Percentiles rank a stretch among this genome's conserved stretches.
Conservation (phyloP, 35 echinoderm and acorn worm species). For the Acanthaster planci region DNA sequence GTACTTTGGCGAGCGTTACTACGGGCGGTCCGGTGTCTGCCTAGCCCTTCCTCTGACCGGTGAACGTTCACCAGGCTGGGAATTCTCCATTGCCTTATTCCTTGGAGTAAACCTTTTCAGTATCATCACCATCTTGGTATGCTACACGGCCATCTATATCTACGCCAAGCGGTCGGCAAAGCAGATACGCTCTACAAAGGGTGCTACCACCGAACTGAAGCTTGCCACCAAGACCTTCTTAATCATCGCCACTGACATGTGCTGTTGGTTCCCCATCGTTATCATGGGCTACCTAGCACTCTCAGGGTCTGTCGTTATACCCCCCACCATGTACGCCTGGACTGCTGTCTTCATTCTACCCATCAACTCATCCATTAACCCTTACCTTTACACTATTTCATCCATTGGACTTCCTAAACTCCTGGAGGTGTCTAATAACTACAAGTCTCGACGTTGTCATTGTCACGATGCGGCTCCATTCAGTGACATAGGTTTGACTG, state of each 20-base stretch:
- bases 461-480: not conserved
- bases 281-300: slow-evolving; percentile 54
- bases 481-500: not conserved
- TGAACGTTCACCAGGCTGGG: slow-evolving; percentile 34
- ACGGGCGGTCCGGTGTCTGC: slow-evolving; percentile 51
- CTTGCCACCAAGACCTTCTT: slow-evolving; percentile 42
- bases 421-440: not conserved
- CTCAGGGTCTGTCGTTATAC: slow-evolving; percentile 34
- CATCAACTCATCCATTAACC: slow-evolving; percentile 76
- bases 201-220: not conserved
- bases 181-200: not conserved
- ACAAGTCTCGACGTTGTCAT: not conserved
- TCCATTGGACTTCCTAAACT: slow-evolving; percentile 9
- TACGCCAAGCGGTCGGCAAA: slow-evolving; percentile 38
- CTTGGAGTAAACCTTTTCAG: slow-evolving; percentile 40
- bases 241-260: slow-evolving; percentile 58
- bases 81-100: slow-evolving; percentile 42
- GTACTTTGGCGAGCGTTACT: slow-evolving; percentile 52
- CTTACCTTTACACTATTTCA: slow-evolving; percentile 65
- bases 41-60: slow-evolving; percentile 45
- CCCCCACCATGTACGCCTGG: slow-evolving; percentile 55
- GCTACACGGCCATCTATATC: slow-evolving; percentile 50
- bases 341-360: slow-evolving; percentile 71
- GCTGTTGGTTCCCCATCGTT: slow-evolving; percentile 65
- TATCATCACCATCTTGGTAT: slow-evolving; percentile 35